A percentile compares a stretch with the other conserved stretches of the same genome.
Evolutionary conservation across 1,140 invertebrate genomes (phyloP).

Genomic region (Nomia melanderi): DNA sequence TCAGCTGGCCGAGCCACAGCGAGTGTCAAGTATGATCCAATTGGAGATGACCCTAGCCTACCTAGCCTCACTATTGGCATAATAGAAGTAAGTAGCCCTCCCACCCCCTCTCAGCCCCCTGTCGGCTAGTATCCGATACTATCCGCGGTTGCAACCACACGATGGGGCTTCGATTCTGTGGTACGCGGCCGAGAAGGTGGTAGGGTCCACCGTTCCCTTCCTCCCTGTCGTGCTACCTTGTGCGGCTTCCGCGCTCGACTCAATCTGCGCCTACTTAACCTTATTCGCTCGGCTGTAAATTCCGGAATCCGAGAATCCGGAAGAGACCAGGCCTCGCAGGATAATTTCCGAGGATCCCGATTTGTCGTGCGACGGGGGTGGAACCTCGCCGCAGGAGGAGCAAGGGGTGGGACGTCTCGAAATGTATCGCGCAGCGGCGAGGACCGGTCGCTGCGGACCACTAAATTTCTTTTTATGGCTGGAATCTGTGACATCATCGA

Average conservation of each 20-base stretch:
- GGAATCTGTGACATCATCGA: slow-evolving; percentile 68
- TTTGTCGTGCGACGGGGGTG: too few species aligned
- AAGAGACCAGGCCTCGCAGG: neutral
- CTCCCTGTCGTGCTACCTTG: slow-evolving; percentile 44
- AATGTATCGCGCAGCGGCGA: slow-evolving; percentile 39
- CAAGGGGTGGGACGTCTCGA: too few species aligned
- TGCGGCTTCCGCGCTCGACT: slow-evolving; percentile 68
- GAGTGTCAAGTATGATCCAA: slow-evolving; percentile 67
- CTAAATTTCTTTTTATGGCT: slow-evolving; percentile 66
- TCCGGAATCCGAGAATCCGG: slow-evolving; percentile 42
- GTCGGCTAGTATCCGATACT: slow-evolving; percentile 54
- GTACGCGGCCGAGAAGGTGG: slow-evolving; percentile 34
- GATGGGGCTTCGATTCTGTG: slow-evolving; percentile 64
- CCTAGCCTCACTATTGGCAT: slow-evolving; percentile 57
- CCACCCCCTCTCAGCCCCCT: too few species aligned
- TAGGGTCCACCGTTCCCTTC: slow-evolving; percentile 18
- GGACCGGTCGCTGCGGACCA: slow-evolving; percentile 30
- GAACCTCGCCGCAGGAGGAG: too few species aligned
- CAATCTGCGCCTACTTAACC: slow-evolving; percentile 71
- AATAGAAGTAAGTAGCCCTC: slow-evolving; percentile 59
- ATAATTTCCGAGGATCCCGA: neutral
- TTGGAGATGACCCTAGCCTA: slow-evolving; percentile 61
- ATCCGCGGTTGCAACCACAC: slow-evolving; percentile 56
- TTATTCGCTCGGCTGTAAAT: slow-evolving; percentile 64
- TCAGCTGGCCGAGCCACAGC: slow-evolving; percentile 13